Evolutionary conservation across 92 coral and sea anemone genomes (phyloP).

Genomic region (Heteractis magnifica): DNA sequence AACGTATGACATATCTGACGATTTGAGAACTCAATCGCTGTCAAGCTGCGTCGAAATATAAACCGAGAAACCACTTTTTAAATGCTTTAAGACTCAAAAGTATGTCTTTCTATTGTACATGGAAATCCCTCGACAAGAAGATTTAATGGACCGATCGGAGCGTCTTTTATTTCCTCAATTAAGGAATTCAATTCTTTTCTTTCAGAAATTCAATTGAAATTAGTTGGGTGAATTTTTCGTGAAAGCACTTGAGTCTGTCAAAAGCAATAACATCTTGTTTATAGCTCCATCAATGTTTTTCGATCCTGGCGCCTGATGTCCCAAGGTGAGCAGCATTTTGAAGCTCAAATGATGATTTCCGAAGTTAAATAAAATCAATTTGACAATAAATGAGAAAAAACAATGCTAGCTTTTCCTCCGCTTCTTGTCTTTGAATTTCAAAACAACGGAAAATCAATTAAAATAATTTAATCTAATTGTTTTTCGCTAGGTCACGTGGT

Average conservation of each 20-base stretch:
- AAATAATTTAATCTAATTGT: not conserved
- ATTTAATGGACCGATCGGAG: not conserved
- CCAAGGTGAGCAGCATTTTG: not conserved
- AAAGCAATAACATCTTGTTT: not conserved
- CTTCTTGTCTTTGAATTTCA: not conserved
- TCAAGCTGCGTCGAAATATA: slow-evolving; percentile 17
- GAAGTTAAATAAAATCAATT: not conserved
- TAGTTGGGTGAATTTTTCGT: not conserved
- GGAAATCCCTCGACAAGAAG: slow-evolving; percentile 9
- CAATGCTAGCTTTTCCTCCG: not conserved
- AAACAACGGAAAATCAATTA: not conserved
- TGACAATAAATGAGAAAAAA: not conserved
- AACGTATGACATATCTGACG: slow-evolving; percentile 7
- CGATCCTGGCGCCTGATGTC: not conserved
- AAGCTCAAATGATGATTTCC: not conserved
- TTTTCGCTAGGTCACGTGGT: not conserved
- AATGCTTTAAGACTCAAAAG: not conserved
- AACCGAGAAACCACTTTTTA: not conserved
- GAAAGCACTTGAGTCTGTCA: not conserved
- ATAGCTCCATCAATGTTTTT: not conserved
- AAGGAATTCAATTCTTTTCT: slow-evolving; percentile 21
- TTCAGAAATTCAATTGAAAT: slow-evolving; percentile 17
- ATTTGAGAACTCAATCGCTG: slow-evolving; percentile 11
- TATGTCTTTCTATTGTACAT: not conserved
- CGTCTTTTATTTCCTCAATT: slow-evolving; percentile 11